These are phyloP conservation scores for Caenorhabditis angaria DNA, from an alignment of 2,888 invertebrate genomes.

Conservation along the genomic window DNA sequence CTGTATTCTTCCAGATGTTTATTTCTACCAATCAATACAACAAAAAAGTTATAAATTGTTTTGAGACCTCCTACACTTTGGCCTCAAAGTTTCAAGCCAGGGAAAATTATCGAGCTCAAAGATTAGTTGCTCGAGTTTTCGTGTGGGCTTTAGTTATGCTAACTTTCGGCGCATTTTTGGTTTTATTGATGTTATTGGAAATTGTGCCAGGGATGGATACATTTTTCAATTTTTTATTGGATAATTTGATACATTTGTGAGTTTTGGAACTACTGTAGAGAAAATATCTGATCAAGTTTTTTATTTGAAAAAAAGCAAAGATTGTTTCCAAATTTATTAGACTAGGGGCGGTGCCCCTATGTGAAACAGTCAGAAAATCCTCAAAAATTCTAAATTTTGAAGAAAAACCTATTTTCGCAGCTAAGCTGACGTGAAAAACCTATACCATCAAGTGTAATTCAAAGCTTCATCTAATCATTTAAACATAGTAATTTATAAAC, in stretches of 20 bases:
- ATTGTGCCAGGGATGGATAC: constrained; percentile 17
- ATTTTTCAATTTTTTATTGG: constrained; percentile 19
- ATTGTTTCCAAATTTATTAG: background rate
- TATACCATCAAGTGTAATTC: too few species aligned
- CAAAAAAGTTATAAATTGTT: background rate
- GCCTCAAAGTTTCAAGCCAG: constrained; percentile 23
- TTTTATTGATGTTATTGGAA: constrained; percentile 26
- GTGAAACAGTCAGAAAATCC: too few species aligned
- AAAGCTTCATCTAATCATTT: too few species aligned
- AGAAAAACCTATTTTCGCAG: too few species aligned
- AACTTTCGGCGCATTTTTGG: constrained; percentile 10
- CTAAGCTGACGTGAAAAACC: too few species aligned
- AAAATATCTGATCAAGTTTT: too few species aligned
- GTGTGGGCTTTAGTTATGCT: constrained; percentile 11
- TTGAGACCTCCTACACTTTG: constrained; percentile 25
- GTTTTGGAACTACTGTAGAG: background rate
- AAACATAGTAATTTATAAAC: too few species aligned
- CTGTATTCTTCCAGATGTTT: constrained; percentile 16
- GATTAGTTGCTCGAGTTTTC: constrained; percentile 18
- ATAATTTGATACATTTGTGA: constrained; percentile 23
- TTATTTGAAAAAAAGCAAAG: too few species aligned
- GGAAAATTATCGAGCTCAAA: constrained; percentile 14
- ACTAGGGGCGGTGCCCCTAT: too few species aligned
- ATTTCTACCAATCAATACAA: constrained; percentile 17
- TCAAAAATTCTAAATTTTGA: too few species aligned